Evolutionary conservation across 2,113 vertebrate genomes (phyloP).

Genomic region (Tupaia chinensis): DNA sequence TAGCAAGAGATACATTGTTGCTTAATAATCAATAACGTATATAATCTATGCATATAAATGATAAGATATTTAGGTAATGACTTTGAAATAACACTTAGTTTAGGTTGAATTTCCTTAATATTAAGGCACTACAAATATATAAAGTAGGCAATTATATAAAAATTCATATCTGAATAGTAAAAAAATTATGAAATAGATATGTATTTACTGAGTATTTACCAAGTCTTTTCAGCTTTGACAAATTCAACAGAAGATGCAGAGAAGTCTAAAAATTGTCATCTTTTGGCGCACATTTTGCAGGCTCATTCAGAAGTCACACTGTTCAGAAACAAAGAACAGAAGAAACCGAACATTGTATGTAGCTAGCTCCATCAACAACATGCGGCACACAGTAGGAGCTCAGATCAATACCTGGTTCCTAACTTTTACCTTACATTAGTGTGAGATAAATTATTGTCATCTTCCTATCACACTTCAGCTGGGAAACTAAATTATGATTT

Average conservation of each 20-base stretch:
- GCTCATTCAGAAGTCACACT: not conserved
- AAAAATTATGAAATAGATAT: conserved; percentile 21
- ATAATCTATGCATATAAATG: not conserved
- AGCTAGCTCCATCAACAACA: not conserved
- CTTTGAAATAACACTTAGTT: conserved; percentile 30
- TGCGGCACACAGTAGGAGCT: not conserved
- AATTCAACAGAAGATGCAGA: not conserved
- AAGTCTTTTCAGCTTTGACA: not conserved
- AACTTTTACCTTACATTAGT: not conserved
- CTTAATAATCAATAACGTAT: not conserved
- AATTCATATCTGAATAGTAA: not conserved
- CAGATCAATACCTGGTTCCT: not conserved
- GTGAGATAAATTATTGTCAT: not conserved
- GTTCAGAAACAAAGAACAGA: not conserved
- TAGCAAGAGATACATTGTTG: not conserved
- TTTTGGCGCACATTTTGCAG: not conserved
- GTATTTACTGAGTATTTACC: not conserved
- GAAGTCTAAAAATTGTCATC: not conserved
- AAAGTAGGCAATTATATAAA: not conserved
- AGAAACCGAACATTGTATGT: not conserved
- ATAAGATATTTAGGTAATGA: not conserved
- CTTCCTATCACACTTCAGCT: not conserved
- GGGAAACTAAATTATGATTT: not conserved
- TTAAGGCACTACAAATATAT: not conserved
- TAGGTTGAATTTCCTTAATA: conserved; percentile 44